Evolutionary conservation across 1,140 invertebrate species (phyloP), one percentile per base, ranked within the genome.

Genomic region (Leptoteleia sp.): DNA sequence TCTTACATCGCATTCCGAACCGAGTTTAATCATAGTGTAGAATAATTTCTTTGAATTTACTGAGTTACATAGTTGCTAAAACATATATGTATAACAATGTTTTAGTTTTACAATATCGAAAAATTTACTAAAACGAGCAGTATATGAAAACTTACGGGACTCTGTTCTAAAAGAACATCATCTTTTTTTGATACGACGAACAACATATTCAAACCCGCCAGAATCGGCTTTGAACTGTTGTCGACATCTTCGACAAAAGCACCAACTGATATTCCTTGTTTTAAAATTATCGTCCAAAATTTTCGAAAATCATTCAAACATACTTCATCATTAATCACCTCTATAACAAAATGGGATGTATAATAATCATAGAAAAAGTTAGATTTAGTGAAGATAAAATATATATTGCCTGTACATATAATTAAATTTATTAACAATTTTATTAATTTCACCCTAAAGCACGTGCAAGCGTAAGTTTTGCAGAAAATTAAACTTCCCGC

Each of bases 121-220:
- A 25, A 25, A 6, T 25, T 25, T 25, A 25, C 22, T 6, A 25
- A 25, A 25, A n/a, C n/a, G n/a, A n/a, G n/a, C n/a, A n/a, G n/a
- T n/a, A 29, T 29, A 29, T 29, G 27, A 4, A 8, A 7, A 4
- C 62, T 65, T 43, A 79, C 70, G 2, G 9, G 13, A 19, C 31
- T 9, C 3, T 52, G n/a, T n/a, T 29, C 25, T 17, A 76, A 4
- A 19, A 73, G 31, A 9, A 1, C 27, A 1, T 80, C 38, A 13
- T 79, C 81, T 68, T 77, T 65, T 27, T 82, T 77, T 1, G n/a
- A 12, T 1, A 25, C 16, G 0, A 87, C 17, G 4, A 52, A 59
- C 0, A 87, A 3, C 7, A 83, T 19, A 37, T 88, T 89, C 0
- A 57, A 17, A 16, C 84, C 87, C 0, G 80, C 87, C 1, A 89